Conservation (phyloP, 2,888 invertebrate genomes). For the Dicyrtomina minuta region DNA sequence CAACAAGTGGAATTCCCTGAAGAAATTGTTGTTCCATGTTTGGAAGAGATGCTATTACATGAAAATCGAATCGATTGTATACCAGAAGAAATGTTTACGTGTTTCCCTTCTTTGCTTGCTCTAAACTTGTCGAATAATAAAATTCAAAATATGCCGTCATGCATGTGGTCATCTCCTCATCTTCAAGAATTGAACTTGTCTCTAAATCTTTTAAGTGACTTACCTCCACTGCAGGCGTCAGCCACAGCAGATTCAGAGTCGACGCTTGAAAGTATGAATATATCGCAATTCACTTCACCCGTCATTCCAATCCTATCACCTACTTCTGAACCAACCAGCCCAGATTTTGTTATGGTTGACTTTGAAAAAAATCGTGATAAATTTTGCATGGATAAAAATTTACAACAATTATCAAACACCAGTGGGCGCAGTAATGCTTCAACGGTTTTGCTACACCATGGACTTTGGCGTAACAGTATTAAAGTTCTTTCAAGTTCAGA, state of each 20-base stretch:
- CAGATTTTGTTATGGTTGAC: conserved; percentile 52
- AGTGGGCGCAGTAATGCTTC: conserved; percentile 1
- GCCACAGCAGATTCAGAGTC: not conserved
- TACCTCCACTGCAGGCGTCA: conserved; percentile 58
- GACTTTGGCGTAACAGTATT: conserved; percentile 49
- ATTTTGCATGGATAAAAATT: conserved; percentile 30
- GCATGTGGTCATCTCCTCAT: conserved; percentile 82
- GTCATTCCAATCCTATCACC: conserved; percentile 22
- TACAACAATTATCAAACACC: conserved; percentile 7
- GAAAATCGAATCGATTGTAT: conserved; percentile 83
- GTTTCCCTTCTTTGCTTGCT: conserved; percentile 72
- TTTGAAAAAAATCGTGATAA: conserved; percentile 48
- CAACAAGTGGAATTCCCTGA: conserved; percentile 63
- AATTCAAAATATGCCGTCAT: conserved; percentile 75
- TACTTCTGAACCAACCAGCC: conserved; percentile 43
- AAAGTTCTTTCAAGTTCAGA: conserved; percentile 48
- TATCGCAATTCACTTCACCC: conserved; percentile 48
- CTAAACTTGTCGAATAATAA: conserved; percentile 95
- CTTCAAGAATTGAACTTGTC: conserved; percentile 85
- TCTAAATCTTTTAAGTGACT: conserved; percentile 78
- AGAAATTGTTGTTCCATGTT: conserved; percentile 65
- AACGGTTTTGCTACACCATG: conserved; percentile 34
- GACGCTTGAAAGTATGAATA: conserved; percentile 35
- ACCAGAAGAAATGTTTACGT: conserved; percentile 75
- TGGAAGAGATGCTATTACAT: conserved; percentile 89